Evolutionary conservation across 2,797 vertebrate genomes (phyloP).

Genomic region (Sebastes jordani): DNA sequence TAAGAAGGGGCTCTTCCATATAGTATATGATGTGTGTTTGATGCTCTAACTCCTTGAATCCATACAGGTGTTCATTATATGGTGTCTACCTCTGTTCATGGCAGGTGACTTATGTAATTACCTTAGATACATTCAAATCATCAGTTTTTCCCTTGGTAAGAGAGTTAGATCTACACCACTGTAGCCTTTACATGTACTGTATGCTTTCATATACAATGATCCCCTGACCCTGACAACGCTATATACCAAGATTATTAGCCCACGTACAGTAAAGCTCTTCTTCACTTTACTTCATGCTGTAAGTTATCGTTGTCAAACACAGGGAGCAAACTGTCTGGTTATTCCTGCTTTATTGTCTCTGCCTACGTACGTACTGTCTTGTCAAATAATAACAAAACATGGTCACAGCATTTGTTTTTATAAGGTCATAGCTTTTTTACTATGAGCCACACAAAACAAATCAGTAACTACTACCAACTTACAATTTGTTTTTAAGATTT

Average conservation of each 20-base stretch:
- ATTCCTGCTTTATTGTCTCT: neutral
- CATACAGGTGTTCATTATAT: neutral
- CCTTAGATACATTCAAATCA: neutral
- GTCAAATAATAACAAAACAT: slow-evolving; percentile 8
- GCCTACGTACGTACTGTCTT: neutral
- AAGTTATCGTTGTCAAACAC: slow-evolving; percentile 13
- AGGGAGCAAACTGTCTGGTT: neutral
- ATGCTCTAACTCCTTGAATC: neutral
- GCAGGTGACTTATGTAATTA: neutral
- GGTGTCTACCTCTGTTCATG: neutral
- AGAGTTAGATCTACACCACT: neutral
- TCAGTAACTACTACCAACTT: neutral
- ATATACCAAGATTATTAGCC: neutral
- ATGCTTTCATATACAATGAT: neutral
- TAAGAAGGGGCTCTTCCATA: neutral
- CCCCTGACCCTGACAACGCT: neutral
- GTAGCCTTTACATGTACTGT: neutral
- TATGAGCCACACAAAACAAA: slow-evolving; percentile 6
- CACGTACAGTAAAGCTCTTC: neutral
- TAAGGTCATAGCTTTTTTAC: neutral
- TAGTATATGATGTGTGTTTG: neutral
- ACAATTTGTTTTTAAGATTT: slow-evolving; percentile 11
- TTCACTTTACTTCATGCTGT: neutral
- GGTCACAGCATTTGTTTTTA: neutral
- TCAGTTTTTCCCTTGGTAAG: neutral